Evolutionary conservation across 2,113 vertebrate genomes (phyloP), one percentile per base, ranked within the genome.

Genomic region (Lophotis ruficrista): DNA sequence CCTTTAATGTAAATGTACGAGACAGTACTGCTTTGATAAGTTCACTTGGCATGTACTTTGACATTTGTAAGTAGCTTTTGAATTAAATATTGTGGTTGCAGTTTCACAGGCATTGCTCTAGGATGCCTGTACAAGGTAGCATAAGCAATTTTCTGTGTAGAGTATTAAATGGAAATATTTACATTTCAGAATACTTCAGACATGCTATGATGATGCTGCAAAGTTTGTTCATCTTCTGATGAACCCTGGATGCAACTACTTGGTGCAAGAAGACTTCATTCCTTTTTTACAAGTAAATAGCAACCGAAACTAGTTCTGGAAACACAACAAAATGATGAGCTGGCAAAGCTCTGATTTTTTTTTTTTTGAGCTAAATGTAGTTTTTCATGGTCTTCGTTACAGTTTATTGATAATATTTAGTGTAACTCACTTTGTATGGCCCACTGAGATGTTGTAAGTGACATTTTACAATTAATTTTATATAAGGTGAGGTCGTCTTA

Each of bases 261-360:
- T 99, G 98, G 99, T 99, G 97, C 99, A 99, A 98, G 99, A 99
- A 82, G 99, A 99, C 98, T 99, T 99, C 96, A 98, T 99, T 98
- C 99, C 99, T 96, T 99, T 99, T 98, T 97, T 99, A 95, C 99
- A 99, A 98, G 99, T 99, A 98, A 97, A 61, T 88, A 66, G 20
- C n/a, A 69, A 35, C 16, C 64, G 28, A 89, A 68, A 73, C 45
- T 88, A 56, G 23, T 83, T 83, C n/a, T 94, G 38, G 41, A 58
- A 88, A 28, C 21, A 43, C 22, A 73, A 60, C 28, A 77, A 72
- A 92, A 84, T 33, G 0, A 65, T 51, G 10, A 90, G 19, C 38
- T 84, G 56, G 51, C 62, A 66, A 89, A 91, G 27, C 17, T n/a
- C 25, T 50, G 31, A 21, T 8, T 21, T 22, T 51, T 69, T 28